phyloP scores from a whole-genome alignment of 2,888 invertebrate genomes.

The Metellina segmentata region DNA sequence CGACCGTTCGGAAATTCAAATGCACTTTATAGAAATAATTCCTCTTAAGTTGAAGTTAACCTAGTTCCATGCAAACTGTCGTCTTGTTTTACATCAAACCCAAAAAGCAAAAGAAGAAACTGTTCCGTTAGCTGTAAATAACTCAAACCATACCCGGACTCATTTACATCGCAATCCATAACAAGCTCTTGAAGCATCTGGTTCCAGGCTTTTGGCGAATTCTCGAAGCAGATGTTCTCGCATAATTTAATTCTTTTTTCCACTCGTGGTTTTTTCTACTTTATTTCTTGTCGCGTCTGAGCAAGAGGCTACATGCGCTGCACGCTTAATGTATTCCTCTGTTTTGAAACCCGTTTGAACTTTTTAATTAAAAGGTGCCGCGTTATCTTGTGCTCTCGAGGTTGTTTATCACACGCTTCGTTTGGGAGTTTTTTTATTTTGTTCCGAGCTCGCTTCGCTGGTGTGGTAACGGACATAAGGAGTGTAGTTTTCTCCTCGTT shows the following conservation, averaged over 20 bases:
- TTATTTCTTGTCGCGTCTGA: constrained; percentile 50
- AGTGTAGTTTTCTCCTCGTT: background rate
- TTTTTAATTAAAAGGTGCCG: constrained; percentile 64
- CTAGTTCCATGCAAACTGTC: background rate
- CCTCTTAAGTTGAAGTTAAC: background rate
- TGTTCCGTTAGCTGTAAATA: constrained; percentile 26
- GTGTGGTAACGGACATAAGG: background rate
- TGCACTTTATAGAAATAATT: constrained; percentile 33
- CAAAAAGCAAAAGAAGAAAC: background rate
- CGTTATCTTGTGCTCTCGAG: constrained; percentile 19
- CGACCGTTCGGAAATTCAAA: background rate
- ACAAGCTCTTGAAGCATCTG: constrained; percentile 48
- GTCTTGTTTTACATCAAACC: background rate
- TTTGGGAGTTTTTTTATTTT: constrained; percentile 6
- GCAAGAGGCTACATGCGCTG: constrained; percentile 15
- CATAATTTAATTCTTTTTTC: constrained; percentile 47
- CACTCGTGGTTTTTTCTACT: constrained; percentile 7
- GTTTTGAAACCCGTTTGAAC: constrained; percentile 65
- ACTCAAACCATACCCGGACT: constrained; percentile 37
- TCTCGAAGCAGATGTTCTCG: constrained; percentile 58
- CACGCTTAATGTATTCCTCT: constrained; percentile 39
- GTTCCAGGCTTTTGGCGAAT: constrained; percentile 27
- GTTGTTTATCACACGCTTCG: constrained; percentile 30
- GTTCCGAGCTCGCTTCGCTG: background rate
- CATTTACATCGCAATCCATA: constrained; percentile 55